Evolutionary conservation across 2,113 vertebrate genomes (phyloP).

Genomic region (Pionites leucogaster): DNA sequence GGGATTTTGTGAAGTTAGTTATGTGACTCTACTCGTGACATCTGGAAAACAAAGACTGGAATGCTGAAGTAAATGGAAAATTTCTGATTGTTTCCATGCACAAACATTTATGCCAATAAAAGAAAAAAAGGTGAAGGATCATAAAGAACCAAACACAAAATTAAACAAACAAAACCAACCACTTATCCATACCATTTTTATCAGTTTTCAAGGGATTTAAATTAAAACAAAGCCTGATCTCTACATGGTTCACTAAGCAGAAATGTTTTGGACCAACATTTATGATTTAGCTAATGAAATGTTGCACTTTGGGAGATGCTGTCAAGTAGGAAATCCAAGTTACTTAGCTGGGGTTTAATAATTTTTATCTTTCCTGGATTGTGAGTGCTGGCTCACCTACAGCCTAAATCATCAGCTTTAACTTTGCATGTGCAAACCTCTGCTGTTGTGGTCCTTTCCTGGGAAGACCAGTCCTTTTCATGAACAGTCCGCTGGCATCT

Average conservation of each 20-base stretch:
- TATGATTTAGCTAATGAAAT: background rate
- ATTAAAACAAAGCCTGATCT: background rate
- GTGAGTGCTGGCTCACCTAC: background rate
- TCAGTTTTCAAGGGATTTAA: background rate
- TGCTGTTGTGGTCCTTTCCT: background rate
- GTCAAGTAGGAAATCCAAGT: background rate
- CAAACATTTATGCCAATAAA: background rate
- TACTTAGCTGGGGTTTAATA: background rate
- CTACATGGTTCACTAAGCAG: background rate
- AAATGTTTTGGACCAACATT: background rate
- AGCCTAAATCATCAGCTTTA: background rate
- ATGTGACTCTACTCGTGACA: background rate
- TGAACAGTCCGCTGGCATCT: fast-evolving
- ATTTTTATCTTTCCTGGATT: background rate
- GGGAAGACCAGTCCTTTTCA: background rate
- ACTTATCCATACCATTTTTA: background rate
- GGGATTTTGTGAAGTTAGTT: background rate
- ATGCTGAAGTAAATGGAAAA: background rate
- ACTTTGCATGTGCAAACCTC: background rate
- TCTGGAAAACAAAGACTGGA: background rate
- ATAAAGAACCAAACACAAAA: background rate
- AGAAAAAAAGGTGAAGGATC: background rate
- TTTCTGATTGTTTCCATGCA: background rate
- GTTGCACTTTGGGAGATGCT: background rate
- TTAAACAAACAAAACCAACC: background rate